Base-by-base conservation (phyloP, 2,888 invertebrate species). In the Nymphalis polychloros region DNA sequence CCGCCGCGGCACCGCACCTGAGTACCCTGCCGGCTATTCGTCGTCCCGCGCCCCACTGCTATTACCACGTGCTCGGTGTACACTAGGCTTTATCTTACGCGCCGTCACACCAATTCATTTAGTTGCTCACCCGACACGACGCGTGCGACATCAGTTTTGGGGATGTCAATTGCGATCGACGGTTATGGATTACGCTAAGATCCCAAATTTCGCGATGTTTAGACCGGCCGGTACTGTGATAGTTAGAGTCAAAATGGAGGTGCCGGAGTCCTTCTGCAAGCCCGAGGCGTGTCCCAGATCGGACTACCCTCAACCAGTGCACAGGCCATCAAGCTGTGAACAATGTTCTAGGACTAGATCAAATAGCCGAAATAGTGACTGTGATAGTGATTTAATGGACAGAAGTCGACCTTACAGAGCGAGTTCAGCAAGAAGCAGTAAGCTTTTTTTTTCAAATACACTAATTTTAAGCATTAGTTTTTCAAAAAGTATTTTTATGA, bases 121-220 rank as follows among this genome's bases (percentile, higher is more conserved):
- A 92, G 92, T 92, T 87, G 87, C 85, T 84, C 82, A 86, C 84
- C 85, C 85, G 90, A 84, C 88, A 86, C 88, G 83, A 87, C 83
- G 87, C 89, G 90, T 83, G 87, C 81, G 83, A 88, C 89, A 87
- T 81, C 87, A 81, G 84, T 88, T 88, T 86, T 82, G 89, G 88
- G 89, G 82, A 88, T 91, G 90, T 81, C 81, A 82, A 76, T 81
- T 79, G 81, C 81, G 82, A 86, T 86, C 84, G 83, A 77, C 75
- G 83, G 85, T 81, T 81, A 90, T 90, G 90, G 91, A 91, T 88
- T 81, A 83, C 77, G 83, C 79, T 85, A 83, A 76, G 77, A 84
- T 90, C 78, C 91, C 90, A 73, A 73, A 84, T 77, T 90, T 87
- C 81, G 91, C 92, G 78, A 78, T 85, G 70, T 79, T 83, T 71